Evolutionary conservation across 2,113 vertebrate genomes (phyloP).

Genomic region (Marmota monax): DNA sequence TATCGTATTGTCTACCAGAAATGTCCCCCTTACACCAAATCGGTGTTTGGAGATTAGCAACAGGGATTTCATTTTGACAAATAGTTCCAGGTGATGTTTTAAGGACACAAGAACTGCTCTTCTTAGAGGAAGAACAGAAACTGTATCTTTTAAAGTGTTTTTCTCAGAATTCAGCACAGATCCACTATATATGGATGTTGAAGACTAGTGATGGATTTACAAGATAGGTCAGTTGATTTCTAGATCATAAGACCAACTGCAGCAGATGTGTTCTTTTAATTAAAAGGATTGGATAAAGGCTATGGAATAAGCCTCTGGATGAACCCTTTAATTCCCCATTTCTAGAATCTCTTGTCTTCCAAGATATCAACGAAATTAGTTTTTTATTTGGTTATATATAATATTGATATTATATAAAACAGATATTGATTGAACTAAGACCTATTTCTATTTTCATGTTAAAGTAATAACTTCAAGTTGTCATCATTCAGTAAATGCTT

Average conservation of each 20-base stretch:
- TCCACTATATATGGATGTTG: not conserved
- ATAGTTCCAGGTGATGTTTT: not conserved
- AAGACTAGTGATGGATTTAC: not conserved
- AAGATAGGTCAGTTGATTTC: conserved; percentile 11
- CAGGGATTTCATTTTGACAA: not conserved
- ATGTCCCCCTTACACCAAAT: not conserved
- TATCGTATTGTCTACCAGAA: not conserved
- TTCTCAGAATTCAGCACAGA: not conserved
- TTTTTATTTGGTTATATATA: conserved; percentile 58
- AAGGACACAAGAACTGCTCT: not conserved
- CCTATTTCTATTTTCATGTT: conserved; percentile 28
- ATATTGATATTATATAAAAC: not conserved
- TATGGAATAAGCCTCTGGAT: not conserved
- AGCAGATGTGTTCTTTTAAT: not conserved
- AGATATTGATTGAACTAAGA: not conserved
- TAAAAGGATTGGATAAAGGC: not conserved
- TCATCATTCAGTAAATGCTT: not conserved
- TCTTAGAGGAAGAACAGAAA: not conserved
- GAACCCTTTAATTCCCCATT: conserved; percentile 4
- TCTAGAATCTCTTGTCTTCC: conserved; percentile 52
- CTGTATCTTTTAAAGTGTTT: not conserved
- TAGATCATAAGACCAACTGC: not conserved
- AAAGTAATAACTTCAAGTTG: not conserved
- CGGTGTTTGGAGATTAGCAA: not conserved
- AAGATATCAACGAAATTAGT: not conserved